These are phyloP conservation scores for Aplodontia rufa DNA, from an alignment of 2,113 vertebrate genomes.

Conservation along the genomic window DNA sequence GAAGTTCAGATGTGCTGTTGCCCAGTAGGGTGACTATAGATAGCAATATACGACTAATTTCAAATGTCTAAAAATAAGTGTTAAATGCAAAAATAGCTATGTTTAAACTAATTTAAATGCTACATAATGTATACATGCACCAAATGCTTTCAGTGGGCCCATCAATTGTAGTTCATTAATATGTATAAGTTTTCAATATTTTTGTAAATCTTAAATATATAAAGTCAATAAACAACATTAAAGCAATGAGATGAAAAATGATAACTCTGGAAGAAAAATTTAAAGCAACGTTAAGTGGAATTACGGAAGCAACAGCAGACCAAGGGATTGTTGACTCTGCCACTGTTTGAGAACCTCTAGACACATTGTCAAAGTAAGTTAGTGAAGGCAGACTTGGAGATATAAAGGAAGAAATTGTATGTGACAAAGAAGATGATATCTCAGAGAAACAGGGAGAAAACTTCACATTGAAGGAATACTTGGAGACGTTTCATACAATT, in stretches of 20 bases:
- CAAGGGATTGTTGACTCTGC: background rate
- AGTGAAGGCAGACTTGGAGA: background rate
- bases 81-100: background rate
- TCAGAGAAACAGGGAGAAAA: background rate
- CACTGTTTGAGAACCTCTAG: background rate
- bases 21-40: background rate
- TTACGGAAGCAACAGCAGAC: background rate
- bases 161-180: background rate
- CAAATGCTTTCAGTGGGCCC: background rate
- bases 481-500: background rate
- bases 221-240: background rate
- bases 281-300: background rate
- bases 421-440: background rate
- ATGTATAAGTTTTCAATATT: background rate
- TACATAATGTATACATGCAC: background rate
- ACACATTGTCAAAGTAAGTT: background rate
- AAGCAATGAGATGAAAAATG: background rate
- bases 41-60: background rate
- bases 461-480: background rate
- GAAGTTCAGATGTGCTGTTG: no score
- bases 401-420: background rate
- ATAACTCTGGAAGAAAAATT: background rate
- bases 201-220: background rate
- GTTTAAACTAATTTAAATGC: background rate
- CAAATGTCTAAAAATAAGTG: background rate